A percentile compares a stretch with the other conserved stretches of the same genome.
phyloP scores from a whole-genome alignment of 2,888 invertebrate species.

The Cataglyphis altisquamis region DNA sequence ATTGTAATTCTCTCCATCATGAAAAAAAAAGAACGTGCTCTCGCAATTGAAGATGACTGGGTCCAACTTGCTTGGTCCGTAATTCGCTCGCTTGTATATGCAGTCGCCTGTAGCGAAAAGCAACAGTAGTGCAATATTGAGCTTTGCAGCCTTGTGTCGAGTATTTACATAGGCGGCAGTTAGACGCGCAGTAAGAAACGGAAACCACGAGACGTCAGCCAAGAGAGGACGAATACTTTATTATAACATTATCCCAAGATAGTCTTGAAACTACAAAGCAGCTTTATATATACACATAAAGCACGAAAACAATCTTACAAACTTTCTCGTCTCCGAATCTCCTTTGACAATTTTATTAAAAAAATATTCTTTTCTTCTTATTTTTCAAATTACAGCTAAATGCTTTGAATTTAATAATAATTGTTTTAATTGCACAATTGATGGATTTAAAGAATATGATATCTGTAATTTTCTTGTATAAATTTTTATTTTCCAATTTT shows the following conservation, averaged over 20 bases:
- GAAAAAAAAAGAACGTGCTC: slow-evolving; percentile 11
- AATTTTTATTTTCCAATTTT: not conserved
- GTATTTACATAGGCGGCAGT: slow-evolving; percentile 69
- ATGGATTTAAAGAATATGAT: not conserved
- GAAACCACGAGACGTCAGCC: slow-evolving; percentile 52
- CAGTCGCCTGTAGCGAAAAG: slow-evolving; percentile 57
- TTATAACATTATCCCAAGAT: slow-evolving; percentile 47
- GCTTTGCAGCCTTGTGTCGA: slow-evolving; percentile 64
- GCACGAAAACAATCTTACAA: slow-evolving; percentile 10
- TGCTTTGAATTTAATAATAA: not conserved
- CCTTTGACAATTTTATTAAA: not conserved
- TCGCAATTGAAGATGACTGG: slow-evolving; percentile 27
- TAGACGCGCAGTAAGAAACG: slow-evolving; percentile 58
- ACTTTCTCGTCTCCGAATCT: not conserved
- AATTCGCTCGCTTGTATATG: slow-evolving; percentile 49
- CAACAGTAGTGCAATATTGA: slow-evolving; percentile 36
- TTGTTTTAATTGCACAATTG: not conserved
- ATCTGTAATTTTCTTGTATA: not conserved
- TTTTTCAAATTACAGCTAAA: not conserved
- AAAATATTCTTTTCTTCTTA: not conserved
- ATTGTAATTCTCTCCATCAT: not conserved
- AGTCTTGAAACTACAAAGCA: slow-evolving; percentile 25
- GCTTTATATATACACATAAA: not conserved
- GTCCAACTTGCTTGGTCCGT: slow-evolving; percentile 9
- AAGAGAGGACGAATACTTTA: slow-evolving; percentile 58